These are phyloP conservation scores for Galerucella nymphaeae DNA, from an alignment of 2,888 invertebrate genomes.

Conservation along the genomic window DNA sequence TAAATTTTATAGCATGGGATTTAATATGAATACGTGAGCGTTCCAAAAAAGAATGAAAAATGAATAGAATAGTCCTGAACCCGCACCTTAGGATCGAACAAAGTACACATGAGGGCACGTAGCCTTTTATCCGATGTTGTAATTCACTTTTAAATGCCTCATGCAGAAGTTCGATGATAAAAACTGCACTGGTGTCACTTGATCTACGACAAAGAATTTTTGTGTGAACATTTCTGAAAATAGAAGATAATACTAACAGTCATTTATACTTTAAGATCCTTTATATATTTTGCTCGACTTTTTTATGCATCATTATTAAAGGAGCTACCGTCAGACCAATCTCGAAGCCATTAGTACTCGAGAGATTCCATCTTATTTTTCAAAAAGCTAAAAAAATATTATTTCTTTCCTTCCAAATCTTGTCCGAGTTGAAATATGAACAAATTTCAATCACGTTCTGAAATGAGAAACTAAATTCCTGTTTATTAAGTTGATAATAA, in stretches of 20 bases:
- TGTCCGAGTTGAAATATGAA: too few relatives aligned
- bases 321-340: too few relatives aligned
- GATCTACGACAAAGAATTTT: conserved; percentile 28
- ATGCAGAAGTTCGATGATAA: conserved; percentile 28
- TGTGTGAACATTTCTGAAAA: conserved; percentile 5
- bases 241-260: too few relatives aligned
- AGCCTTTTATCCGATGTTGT: conserved; percentile 38
- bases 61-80: conserved; percentile 35
- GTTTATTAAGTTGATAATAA: neutral
- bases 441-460: too few relatives aligned
- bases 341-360: too few relatives aligned
- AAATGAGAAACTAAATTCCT: too few relatives aligned
- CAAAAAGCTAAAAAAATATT: too few relatives aligned
- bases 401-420: too few relatives aligned
- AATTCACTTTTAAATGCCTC: conserved; percentile 39
- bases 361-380: too few relatives aligned
- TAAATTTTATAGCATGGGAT: conserved; percentile 29
- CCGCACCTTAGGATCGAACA: conserved; percentile 36
- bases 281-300: neutral
- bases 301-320: neutral
- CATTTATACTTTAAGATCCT: neutral
- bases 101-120: conserved; percentile 40
- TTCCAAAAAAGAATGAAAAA: conserved; percentile 32
- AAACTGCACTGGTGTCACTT: conserved; percentile 30
- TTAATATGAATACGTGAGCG: conserved; percentile 33